These are phyloP conservation scores for Sycobia sp. DNA, from an alignment of 1,140 invertebrate genomes.

Conservation along the genomic window DNA sequence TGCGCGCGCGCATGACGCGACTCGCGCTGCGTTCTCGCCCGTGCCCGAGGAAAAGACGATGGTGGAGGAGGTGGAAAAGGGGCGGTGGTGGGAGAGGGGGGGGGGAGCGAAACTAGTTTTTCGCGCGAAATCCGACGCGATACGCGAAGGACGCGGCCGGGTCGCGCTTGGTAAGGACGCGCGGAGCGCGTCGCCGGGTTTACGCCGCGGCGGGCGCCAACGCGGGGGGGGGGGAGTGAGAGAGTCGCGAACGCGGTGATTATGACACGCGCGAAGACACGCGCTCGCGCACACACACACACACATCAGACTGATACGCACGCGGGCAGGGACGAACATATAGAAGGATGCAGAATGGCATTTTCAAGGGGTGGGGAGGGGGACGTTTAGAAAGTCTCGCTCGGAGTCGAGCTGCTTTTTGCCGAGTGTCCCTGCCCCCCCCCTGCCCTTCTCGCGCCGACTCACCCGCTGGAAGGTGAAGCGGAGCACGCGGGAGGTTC, in stretches of 20 bases:
- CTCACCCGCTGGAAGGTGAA: too few relatives aligned
- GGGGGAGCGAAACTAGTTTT: neutral
- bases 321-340: too few relatives aligned
- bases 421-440: neutral
- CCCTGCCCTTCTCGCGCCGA: too few relatives aligned
- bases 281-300: too few relatives aligned
- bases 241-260: constrained; percentile 8
- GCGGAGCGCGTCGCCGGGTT: constrained; percentile 14
- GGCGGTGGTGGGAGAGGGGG: neutral
- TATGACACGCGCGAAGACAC: too few relatives aligned
- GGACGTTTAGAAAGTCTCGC: constrained; percentile 27
- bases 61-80: neutral
- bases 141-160: constrained; percentile 24
- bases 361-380: too few relatives aligned
- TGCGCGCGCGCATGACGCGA: neutral
- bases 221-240: too few relatives aligned
- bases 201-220: constrained; percentile 11
- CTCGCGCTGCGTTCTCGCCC: neutral
- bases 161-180: constrained; percentile 21
- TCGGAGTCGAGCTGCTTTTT: neutral
- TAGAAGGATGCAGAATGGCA: too few relatives aligned
- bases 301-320: too few relatives aligned
- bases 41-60: neutral
- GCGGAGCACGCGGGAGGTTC: too few relatives aligned
- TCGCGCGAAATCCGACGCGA: constrained; percentile 27